These are phyloP conservation scores for Tyrophagus putrescentiae DNA, from an alignment of 1,140 invertebrate genomes.

Conservation along the genomic window DNA sequence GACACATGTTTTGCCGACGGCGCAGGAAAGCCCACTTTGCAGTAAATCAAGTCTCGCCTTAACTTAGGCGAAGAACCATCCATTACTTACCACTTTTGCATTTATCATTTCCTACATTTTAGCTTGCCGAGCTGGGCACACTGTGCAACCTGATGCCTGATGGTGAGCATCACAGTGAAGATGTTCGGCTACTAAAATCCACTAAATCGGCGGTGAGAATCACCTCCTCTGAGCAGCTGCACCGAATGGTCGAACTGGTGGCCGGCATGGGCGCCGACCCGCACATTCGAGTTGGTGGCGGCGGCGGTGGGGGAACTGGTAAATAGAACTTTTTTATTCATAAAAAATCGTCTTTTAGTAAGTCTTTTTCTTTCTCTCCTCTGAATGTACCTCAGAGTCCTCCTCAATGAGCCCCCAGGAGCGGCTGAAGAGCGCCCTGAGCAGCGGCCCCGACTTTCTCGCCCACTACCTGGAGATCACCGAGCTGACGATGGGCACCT, in stretches of 20 bases:
- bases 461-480: slow-evolving; percentile 81
- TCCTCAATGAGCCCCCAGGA: slow-evolving; percentile 52
- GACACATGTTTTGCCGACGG: no score
- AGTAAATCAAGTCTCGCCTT: no score
- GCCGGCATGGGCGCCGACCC: slow-evolving; percentile 54
- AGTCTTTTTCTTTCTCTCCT: neutral
- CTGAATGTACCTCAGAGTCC: neutral
- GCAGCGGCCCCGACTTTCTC: slow-evolving; percentile 71
- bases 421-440: slow-evolving; percentile 72
- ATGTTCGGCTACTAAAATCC: no score
- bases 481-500: slow-evolving; percentile 87
- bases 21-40: no score
- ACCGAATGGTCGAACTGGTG: slow-evolving; percentile 71
- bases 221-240: slow-evolving; percentile 61
- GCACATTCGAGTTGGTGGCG: slow-evolving; percentile 21
- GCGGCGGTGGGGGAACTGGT: neutral
- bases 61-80: no score
- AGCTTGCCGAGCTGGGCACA: slow-evolving; percentile 68
- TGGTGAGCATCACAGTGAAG: neutral
- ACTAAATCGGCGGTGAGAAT: slow-evolving; percentile 35
- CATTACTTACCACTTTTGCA: no score
- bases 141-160: slow-evolving; percentile 82
- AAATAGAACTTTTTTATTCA: no score
- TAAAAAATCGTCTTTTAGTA: no score
- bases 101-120: slow-evolving; percentile 28